Evolutionary conservation across 2,888 invertebrate species (phyloP).

Genomic region (Heliconius sara): DNA sequence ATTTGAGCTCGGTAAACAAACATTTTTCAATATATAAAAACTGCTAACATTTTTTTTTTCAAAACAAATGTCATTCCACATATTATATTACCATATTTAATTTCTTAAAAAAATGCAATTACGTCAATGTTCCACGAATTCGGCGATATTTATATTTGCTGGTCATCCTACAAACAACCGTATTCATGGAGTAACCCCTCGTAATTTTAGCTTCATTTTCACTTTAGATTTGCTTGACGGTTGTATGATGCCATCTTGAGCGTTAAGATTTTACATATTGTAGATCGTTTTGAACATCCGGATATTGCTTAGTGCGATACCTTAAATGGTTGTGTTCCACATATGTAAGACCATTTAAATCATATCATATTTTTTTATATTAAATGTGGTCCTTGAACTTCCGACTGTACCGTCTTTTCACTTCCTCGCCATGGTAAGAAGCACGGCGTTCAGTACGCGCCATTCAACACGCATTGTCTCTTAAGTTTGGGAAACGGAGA

Average conservation of each 20-base stretch:
- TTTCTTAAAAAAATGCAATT: background rate
- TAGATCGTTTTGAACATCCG: background rate
- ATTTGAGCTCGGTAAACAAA: too few relatives aligned
- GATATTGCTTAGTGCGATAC: background rate
- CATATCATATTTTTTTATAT: background rate
- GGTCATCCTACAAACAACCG: conserved; percentile 55
- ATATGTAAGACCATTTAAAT: background rate
- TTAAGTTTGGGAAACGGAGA: background rate
- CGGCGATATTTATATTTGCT: conserved; percentile 16
- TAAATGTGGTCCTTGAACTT: too few relatives aligned
- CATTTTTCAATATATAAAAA: too few relatives aligned
- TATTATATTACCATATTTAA: background rate
- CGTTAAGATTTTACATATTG: conserved; percentile 5
- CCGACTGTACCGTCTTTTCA: too few relatives aligned
- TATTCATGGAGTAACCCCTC: conserved; percentile 59
- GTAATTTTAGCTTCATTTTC: conserved; percentile 54
- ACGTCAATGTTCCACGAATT: background rate
- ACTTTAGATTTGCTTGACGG: conserved; percentile 53
- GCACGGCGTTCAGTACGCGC: too few relatives aligned
- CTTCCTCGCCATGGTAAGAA: too few relatives aligned
- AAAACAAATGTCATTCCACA: too few relatives aligned
- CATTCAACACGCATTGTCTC: background rate
- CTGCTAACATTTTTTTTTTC: too few relatives aligned
- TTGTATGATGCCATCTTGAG: conserved; percentile 36
- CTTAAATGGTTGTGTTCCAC: background rate